Percentiles rank a stretch among this genome's conserved stretches.
Evolutionary conservation across 2,113 vertebrate species (phyloP).

Genomic region (Carassius gibelio): DNA sequence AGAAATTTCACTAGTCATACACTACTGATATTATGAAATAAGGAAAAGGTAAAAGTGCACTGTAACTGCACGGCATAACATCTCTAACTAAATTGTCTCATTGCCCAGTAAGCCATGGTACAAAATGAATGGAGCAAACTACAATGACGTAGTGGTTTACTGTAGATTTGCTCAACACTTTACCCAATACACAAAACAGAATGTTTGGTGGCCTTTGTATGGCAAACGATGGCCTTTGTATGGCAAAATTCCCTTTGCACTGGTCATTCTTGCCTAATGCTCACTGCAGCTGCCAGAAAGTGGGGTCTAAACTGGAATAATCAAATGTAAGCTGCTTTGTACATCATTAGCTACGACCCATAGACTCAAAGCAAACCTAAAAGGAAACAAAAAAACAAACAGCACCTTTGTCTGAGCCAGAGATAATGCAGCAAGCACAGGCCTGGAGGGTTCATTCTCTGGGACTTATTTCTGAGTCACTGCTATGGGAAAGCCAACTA

Average conservation of each 20-base stretch:
- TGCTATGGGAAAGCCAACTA: conserved; percentile 24
- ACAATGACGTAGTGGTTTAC: not conserved
- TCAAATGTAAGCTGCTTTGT: not conserved
- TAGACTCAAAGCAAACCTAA: conserved; percentile 24
- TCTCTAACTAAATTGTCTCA: not conserved
- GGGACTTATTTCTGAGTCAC: not conserved
- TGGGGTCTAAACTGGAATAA: conserved; percentile 5
- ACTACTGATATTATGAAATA: not conserved
- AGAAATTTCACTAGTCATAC: not conserved
- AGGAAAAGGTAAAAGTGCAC: not conserved
- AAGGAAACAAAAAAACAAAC: conserved; percentile 35
- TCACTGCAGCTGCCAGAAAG: not conserved
- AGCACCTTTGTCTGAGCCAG: conserved; percentile 36
- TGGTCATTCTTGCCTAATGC: not conserved
- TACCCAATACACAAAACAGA: not conserved
- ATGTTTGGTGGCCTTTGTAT: not conserved
- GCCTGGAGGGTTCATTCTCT: not conserved
- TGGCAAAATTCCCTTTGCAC: not conserved
- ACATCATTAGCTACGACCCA: not conserved
- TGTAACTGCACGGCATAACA: not conserved
- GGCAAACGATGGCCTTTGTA: not conserved
- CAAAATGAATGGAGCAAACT: not conserved
- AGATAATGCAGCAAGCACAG: conserved; percentile 4
- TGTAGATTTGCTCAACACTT: not conserved
- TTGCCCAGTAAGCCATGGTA: not conserved